Evolutionary conservation across 1,140 invertebrate species (phyloP).

Genomic region (Aphidius ervi): DNA sequence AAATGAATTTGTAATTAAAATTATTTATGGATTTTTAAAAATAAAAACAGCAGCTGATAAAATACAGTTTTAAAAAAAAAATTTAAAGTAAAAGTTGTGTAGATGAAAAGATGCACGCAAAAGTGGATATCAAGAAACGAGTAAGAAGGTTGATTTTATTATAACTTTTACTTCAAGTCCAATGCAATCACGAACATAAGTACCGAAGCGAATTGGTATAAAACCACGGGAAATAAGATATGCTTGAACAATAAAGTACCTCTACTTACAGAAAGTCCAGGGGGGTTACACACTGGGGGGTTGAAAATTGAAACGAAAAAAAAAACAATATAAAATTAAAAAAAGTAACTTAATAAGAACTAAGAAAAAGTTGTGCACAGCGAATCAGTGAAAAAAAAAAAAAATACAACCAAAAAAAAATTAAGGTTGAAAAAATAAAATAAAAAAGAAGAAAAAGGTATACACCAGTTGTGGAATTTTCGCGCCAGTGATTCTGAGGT

Average conservation of each 20-base stretch:
- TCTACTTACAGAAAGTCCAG: slow-evolving; percentile 9
- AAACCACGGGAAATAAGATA: slow-evolving; percentile 2
- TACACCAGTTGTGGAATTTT: neutral
- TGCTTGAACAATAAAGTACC: neutral
- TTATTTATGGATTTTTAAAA: neutral
- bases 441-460: neutral
- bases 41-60: too few relatives aligned
- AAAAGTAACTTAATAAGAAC: too few relatives aligned
- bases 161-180: slow-evolving; percentile 37
- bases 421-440: neutral
- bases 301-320: slow-evolving; percentile 8
- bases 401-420: neutral
- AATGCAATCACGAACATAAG: slow-evolving; percentile 41
- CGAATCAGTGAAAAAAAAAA: neutral
- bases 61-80: neutral
- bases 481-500: slow-evolving; percentile 9
- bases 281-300: neutral
- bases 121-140: slow-evolving; percentile 9
- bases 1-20: neutral
- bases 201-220: slow-evolving; percentile 20
- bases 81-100: neutral
- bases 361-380: neutral
- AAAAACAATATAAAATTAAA: too few relatives aligned
- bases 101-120: neutral
- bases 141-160: slow-evolving; percentile 42